Conservation (phyloP, 2,797 vertebrate species). For the Tangara arthus region DNA sequence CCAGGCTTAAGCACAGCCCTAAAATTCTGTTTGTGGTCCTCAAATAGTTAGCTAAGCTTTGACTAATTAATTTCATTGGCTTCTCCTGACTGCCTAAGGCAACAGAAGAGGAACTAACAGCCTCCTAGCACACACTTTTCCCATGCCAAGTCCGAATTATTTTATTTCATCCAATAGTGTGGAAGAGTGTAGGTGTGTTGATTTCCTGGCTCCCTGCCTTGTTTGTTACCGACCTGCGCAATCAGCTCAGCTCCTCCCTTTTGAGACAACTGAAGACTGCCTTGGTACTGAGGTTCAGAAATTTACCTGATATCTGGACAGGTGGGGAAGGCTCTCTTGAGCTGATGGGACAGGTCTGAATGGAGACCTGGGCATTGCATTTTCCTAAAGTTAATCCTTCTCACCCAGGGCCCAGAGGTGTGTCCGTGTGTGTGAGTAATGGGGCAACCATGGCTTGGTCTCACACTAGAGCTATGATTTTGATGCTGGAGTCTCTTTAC, state of each 20-base stretch:
- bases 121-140: background rate
- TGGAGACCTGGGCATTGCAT: background rate
- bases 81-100: background rate
- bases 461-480: background rate
- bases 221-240: background rate
- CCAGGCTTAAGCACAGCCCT: background rate
- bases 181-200: background rate
- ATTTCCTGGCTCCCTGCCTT: background rate
- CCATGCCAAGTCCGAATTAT: background rate
- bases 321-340: background rate
- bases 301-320: background rate
- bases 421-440: background rate
- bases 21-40: background rate
- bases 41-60: background rate
- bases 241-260: background rate
- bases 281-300: background rate
- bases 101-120: background rate
- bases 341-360: background rate
- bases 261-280: background rate
- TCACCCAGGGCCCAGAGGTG: background rate
- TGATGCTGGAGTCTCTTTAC: background rate
- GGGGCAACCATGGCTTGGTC: background rate
- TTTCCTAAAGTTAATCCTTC: background rate
- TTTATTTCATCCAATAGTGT: background rate
- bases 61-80: background rate